Base-by-base conservation (phyloP, 35 echinoderm and acorn worm species). In the Apostichopus parvimensis region DNA sequence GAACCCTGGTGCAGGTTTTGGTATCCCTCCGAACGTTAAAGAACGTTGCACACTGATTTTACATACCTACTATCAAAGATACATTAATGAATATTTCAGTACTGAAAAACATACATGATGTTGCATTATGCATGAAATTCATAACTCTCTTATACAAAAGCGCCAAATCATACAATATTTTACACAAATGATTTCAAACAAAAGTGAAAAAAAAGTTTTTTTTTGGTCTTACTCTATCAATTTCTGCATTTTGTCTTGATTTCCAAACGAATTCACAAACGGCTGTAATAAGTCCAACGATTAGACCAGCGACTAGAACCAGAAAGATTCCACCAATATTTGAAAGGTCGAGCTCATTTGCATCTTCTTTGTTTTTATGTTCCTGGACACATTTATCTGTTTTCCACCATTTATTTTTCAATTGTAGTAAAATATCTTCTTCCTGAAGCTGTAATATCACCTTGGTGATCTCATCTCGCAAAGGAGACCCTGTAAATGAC, bases 261-360 rank as follows among this genome's bases (percentile, higher is more conserved):
- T 99, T 99, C 97, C 97, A 99, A 18, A 99, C 85, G 80, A 99
- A 99, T 90, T 99, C 97, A 59, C 95, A 95, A 20, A 99, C 87
- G 1, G 97, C 97, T 80, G 93, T 94, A 88, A 99, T 93, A 1
- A 96, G 85, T 14, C 97, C 95, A 73, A 89, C 83, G 28, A 96
- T 88, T 24, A 99, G 93, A 5, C 97, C 97, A 45, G 93, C 87
- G 6, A 99, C 79, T 7, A 99, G 89, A 5, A 99, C 97, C n/a
- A 99, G 91, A 81, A 99, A 99, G 77, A 99, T 99, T 18, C 97
- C 97, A 10, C 97, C 97, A 45, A 99, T 99, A 83, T 99, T 99
- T 72, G 93, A 94, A 10, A 99, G 78, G 20, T 95, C 97, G 18
- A 99, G 93, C 53, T 94, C 93, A 79, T 96, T 99, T 18, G 97